Conservation (phyloP, 2,888 invertebrate species). For the Congeria kusceri region DNA sequence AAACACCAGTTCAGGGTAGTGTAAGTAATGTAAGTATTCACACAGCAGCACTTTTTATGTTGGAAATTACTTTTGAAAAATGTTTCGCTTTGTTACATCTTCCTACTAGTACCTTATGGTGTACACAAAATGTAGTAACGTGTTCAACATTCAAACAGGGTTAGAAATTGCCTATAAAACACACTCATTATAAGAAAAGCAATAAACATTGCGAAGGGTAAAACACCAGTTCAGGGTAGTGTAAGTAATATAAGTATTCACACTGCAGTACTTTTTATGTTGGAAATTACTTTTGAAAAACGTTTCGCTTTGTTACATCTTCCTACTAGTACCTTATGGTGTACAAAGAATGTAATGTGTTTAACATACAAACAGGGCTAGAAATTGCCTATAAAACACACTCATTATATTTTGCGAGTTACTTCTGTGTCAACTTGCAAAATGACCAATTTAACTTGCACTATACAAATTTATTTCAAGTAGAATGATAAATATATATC, state of each 20-base stretch:
- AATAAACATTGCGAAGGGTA: conserved; percentile 85
- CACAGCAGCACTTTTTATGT: neutral
- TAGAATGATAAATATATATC: too few relatives aligned
- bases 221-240: conserved; percentile 35
- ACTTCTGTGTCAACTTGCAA: too few relatives aligned
- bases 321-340: neutral
- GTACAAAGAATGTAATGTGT: too few relatives aligned
- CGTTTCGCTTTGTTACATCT: neutral
- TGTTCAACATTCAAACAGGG: too few relatives aligned
- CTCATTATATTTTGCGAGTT: too few relatives aligned
- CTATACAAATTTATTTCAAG: too few relatives aligned
- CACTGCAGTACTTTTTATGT: neutral
- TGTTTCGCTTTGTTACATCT: neutral
- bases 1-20: conserved; percentile 35
- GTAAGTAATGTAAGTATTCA: conserved; percentile 33
- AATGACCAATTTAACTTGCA: too few relatives aligned
- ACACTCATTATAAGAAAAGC: conserved; percentile 90
- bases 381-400: too few relatives aligned
- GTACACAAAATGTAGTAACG: too few relatives aligned
- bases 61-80: neutral
- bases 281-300: neutral
- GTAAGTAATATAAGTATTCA: conserved; percentile 32
- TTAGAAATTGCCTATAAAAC: too few relatives aligned
- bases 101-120: neutral
- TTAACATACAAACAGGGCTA: too few relatives aligned